Base-by-base conservation (phyloP, 1,140 invertebrate species). In the Lepidurus apus region DNA sequence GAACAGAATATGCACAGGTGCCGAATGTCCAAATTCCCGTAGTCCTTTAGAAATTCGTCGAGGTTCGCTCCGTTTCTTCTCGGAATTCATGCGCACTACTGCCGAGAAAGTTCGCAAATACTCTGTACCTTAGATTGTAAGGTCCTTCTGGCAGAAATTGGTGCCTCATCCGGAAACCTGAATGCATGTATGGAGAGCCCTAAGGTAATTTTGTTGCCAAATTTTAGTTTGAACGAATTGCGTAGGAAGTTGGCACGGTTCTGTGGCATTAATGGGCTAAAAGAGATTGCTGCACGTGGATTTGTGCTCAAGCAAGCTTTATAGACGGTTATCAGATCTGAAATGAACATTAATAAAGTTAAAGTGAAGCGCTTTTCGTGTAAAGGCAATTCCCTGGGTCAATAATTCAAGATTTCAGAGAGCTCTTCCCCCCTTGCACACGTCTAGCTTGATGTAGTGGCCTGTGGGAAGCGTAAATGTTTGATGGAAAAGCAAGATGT, bases 241-340 rank as follows among this genome's bases (percentile, higher is more conserved):
- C 21, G 13, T 21, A 17, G 53, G 8, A 65, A n/a, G 17, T 65
- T 65, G 21, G 53, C 53, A 21, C 21, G 53, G 7, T 17, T 65
- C 53, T 13, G 21, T 7, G 6, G 9, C 17, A 65, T n/a, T n/a
- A n/a, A 9, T n/a, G 17, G 21, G n/a, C 53, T 1, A 9, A 21
- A 65, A 65, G 13, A 65, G 53, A 65, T 65, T 9, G 9, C 17
- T 65, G 53, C 53, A 65, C 53, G 53, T 65, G 53, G 53, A 34
- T 65, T 65, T 65, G 53, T 17, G 53, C 53, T 34, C 53, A 65
- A 65, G 53, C 53, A 13, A 65, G 53, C 21, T 65, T 65, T 65
- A 65, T 65, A 65, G 53, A 65, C 53, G 53, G 53, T 65, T 65
- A 65, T 65, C 53, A 65, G 53, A 65, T 65, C 17, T 65, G 53